A percentile compares a stretch with the other conserved stretches of the same genome.
Evolutionary conservation across 2,797 vertebrate genomes (phyloP).

Genomic region (Onychomys arenicola): DNA sequence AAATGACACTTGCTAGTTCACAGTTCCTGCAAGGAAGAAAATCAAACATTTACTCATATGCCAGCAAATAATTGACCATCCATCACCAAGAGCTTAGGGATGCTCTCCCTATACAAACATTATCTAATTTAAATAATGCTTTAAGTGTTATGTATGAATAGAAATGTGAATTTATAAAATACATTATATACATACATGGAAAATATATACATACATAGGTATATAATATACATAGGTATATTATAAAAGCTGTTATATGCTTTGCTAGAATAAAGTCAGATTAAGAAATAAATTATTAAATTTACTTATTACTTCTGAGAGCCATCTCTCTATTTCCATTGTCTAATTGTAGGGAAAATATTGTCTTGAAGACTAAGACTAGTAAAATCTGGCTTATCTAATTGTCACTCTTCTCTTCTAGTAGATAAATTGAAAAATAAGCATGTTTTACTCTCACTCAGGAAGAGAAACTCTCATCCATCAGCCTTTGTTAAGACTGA

Average conservation of each 20-base stretch:
- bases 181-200: neutral
- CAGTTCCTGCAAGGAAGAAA: neutral
- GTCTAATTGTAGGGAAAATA: conserved; percentile 34
- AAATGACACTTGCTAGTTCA: neutral
- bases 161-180: neutral
- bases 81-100: neutral
- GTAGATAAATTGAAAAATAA: conserved; percentile 29
- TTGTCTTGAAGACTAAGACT: conserved; percentile 37
- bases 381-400: conserved; percentile 38
- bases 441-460: conserved; percentile 18
- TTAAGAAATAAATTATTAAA: neutral
- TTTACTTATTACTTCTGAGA: neutral
- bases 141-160: neutral
- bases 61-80: neutral
- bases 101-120: neutral
- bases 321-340: neutral
- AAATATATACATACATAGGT: neutral
- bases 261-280: neutral
- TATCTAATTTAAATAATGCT: neutral
- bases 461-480: conserved; percentile 55
- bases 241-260: neutral
- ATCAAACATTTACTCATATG: neutral
- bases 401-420: conserved; percentile 22
- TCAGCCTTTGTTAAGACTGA: neutral
- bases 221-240: neutral